phyloP scores from a whole-genome alignment of 2,113 vertebrate species.

The Melanotaenia duboulayi region DNA sequence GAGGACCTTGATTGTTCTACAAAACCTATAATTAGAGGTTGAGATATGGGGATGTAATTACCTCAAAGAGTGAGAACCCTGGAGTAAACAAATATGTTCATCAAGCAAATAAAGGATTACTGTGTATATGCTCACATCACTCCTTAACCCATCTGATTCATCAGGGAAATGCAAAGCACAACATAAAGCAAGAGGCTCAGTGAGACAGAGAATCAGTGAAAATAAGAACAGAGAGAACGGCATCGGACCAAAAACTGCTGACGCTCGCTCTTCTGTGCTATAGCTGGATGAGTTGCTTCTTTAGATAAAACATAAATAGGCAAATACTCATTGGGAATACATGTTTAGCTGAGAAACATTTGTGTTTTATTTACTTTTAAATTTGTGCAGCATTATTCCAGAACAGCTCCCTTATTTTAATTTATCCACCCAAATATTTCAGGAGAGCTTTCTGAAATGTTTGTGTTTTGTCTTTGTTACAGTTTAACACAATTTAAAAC shows the following conservation, averaged over 20 bases:
- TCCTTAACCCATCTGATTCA: constrained; percentile 76
- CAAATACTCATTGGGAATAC: constrained; percentile 71
- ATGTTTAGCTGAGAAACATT: constrained; percentile 60
- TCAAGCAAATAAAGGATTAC: constrained; percentile 83
- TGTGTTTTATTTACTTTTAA: constrained; percentile 61
- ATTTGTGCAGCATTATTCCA: constrained; percentile 11
- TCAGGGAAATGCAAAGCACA: constrained; percentile 68
- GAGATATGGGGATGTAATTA: constrained; percentile 78
- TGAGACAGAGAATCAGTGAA: constrained; percentile 57
- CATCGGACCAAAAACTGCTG: constrained; percentile 70
- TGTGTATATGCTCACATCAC: constrained; percentile 74
- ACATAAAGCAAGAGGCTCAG: constrained; percentile 59
- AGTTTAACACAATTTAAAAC: constrained; percentile 6
- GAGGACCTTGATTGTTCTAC: constrained; percentile 72
- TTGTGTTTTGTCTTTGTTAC: background rate
- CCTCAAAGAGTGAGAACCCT: constrained; percentile 72
- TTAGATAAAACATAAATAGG: constrained; percentile 78
- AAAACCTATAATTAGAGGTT: constrained; percentile 76
- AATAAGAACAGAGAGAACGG: constrained; percentile 62
- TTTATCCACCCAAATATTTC: background rate
- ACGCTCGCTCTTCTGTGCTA: constrained; percentile 59
- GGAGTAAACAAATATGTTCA: constrained; percentile 82
- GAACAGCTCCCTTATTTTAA: background rate
- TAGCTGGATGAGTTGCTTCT: constrained; percentile 60
- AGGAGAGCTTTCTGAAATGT: background rate